A percentile compares a stretch with the other conserved stretches of the same genome.
These are phyloP conservation scores for Neodontobutis hainanensis DNA, from an alignment of 2,113 vertebrate species.

Conservation along the genomic window DNA sequence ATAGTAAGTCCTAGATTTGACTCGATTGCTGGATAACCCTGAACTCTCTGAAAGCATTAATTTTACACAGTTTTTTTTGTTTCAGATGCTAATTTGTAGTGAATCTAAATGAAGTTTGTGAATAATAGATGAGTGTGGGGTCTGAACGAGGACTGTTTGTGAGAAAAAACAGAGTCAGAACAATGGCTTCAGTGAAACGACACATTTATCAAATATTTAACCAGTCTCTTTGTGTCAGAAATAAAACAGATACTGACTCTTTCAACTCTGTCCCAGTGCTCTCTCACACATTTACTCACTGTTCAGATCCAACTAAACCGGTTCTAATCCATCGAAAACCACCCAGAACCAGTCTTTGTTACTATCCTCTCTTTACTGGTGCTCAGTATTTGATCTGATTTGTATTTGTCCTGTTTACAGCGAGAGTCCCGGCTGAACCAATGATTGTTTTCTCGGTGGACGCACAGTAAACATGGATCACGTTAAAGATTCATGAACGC, in stretches of 20 bases:
- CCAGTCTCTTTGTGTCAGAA: background rate
- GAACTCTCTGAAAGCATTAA: too few species aligned
- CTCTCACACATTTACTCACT: too few species aligned
- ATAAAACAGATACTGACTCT: background rate
- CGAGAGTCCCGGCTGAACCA: background rate
- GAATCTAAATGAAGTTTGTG: background rate
- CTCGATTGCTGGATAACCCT: too few species aligned
- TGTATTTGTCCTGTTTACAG: background rate
- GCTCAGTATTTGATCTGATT: background rate
- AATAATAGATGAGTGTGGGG: background rate
- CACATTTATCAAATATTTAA: background rate
- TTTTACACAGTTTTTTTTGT: too few species aligned
- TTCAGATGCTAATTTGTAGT: too few species aligned
- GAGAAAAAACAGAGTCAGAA: background rate
- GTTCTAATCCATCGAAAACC: too few species aligned
- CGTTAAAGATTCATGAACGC: slow-evolving; percentile 2
- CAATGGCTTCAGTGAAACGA: background rate
- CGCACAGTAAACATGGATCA: background rate
- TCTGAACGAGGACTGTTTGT: background rate
- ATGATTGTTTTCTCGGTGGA: background rate
- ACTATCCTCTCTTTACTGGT: too few species aligned
- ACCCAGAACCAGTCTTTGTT: too few species aligned
- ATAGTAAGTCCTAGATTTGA: too few species aligned
- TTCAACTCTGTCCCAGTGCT: too few species aligned
- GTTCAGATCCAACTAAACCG: too few species aligned